A percentile compares a stretch with the other conserved stretches of the same genome.
These are phyloP conservation scores for Acleris holmiana DNA, from an alignment of 2,888 invertebrate species.

Conservation along the genomic window DNA sequence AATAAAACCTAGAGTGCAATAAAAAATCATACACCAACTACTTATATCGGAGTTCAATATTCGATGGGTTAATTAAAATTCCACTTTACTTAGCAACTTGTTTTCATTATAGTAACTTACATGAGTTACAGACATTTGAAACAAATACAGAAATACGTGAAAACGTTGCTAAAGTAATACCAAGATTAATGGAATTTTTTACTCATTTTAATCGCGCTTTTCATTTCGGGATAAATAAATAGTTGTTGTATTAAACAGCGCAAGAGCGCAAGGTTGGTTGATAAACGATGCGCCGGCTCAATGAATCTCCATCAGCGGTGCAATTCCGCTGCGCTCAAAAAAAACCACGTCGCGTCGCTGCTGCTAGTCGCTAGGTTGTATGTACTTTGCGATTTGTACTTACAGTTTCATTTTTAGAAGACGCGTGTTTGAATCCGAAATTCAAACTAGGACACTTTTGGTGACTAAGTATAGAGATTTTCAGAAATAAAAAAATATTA, in stretches of 20 bases:
- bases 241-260: slow-evolving; percentile 58
- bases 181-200: slow-evolving; percentile 27
- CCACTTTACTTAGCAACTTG: neutral
- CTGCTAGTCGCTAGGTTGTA: slow-evolving; percentile 12
- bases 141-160: neutral
- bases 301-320: slow-evolving; percentile 78
- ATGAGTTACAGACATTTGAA: neutral
- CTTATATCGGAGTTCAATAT: neutral
- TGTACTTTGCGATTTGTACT: slow-evolving; percentile 24
- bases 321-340: slow-evolving; percentile 61
- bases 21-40: too few relatives aligned
- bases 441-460: too few relatives aligned
- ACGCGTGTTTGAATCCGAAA: neutral
- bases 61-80: neutral
- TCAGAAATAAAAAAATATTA: too few relatives aligned
- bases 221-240: slow-evolving; percentile 32
- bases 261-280: slow-evolving; percentile 64
- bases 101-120: neutral
- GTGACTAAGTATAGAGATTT: too few relatives aligned
- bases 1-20: neutral
- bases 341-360: slow-evolving; percentile 46
- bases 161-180: slow-evolving; percentile 9
- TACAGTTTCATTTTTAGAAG: neutral
- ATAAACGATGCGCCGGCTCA: slow-evolving; percentile 75
- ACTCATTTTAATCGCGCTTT: slow-evolving; percentile 28